Conservation (phyloP, 2,888 invertebrate genomes). For the Parnassius apollo region DNA sequence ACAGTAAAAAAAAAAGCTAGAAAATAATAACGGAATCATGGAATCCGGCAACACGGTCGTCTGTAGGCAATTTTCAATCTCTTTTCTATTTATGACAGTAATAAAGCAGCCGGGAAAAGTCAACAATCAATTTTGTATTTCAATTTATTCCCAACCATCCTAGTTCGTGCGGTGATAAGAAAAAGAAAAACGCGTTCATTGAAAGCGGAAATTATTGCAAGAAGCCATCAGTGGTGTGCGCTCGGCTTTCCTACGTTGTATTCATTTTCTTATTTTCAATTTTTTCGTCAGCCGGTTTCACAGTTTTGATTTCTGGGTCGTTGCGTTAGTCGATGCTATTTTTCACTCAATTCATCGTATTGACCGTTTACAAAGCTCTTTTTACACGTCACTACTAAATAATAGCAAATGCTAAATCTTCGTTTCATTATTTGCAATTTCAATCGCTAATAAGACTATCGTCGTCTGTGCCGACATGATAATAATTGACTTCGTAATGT, state of each 20-base stretch:
- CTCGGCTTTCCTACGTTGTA: slow-evolving; percentile 56
- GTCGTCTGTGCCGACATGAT: too few species aligned
- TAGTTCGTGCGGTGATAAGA: slow-evolving; percentile 80
- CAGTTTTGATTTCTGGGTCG: slow-evolving; percentile 69
- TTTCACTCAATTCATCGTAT: slow-evolving; percentile 69
- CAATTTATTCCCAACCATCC: slow-evolving; percentile 80
- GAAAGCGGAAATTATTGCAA: slow-evolving; percentile 81
- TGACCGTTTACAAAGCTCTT: slow-evolving; percentile 47
- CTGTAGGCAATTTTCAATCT: slow-evolving; percentile 77
- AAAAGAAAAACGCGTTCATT: slow-evolving; percentile 79
- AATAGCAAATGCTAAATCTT: slow-evolving; percentile 43
- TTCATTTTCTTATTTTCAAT: slow-evolving; percentile 50
- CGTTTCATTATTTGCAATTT: slow-evolving; percentile 33
- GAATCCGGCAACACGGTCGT: slow-evolving; percentile 56
- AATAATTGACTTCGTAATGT: too few species aligned
- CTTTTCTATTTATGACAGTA: slow-evolving; percentile 80
- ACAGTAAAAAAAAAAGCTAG: slow-evolving; percentile 41
- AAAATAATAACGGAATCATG: slow-evolving; percentile 54
- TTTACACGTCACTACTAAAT: slow-evolving; percentile 39
- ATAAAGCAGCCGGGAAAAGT: slow-evolving; percentile 79
- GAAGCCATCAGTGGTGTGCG: slow-evolving; percentile 78
- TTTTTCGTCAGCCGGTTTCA: slow-evolving; percentile 54
- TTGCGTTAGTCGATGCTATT: slow-evolving; percentile 56
- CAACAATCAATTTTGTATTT: slow-evolving; percentile 82
- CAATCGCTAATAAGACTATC: too few species aligned